Percentiles rank a stretch among this genome's conserved stretches.
Conservation (phyloP, 2,797 vertebrate genomes). For the Trachurus trachurus region DNA sequence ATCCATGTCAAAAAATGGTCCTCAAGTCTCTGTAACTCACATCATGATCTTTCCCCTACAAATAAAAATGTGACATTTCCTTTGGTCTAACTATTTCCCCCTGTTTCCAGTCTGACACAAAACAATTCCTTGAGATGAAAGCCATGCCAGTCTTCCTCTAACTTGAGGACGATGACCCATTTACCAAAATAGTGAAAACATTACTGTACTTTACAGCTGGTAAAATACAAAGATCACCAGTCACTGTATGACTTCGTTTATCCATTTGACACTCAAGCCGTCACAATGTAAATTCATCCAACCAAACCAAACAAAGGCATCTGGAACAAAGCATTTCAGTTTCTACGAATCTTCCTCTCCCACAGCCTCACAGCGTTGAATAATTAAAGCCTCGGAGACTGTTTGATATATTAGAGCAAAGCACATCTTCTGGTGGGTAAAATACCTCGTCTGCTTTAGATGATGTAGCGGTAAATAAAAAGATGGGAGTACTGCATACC, state of each 20-base stretch:
- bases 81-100: no score
- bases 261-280: neutral
- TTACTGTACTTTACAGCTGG: neutral
- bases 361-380: slow-evolving; percentile 23
- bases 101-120: neutral
- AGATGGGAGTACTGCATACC: neutral
- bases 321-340: neutral
- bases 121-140: slow-evolving; percentile 15
- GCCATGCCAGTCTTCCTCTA: neutral
- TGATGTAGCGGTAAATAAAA: slow-evolving; percentile 1
- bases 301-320: neutral
- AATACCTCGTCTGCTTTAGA: slow-evolving; percentile 5
- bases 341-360: neutral
- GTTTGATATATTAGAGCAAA: slow-evolving; percentile 23
- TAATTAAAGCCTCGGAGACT: slow-evolving; percentile 16
- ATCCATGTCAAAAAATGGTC: no score
- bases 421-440: neutral
- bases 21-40: no score
- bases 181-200: neutral
- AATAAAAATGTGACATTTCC: no score
- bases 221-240: neutral
- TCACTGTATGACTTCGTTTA: neutral
- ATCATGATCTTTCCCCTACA: no score
- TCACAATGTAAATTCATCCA: neutral
- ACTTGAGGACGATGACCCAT: neutral